Evolutionary conservation across 2,113 vertebrate species (phyloP).

Genomic region (Melanostigma gelatinosum): DNA sequence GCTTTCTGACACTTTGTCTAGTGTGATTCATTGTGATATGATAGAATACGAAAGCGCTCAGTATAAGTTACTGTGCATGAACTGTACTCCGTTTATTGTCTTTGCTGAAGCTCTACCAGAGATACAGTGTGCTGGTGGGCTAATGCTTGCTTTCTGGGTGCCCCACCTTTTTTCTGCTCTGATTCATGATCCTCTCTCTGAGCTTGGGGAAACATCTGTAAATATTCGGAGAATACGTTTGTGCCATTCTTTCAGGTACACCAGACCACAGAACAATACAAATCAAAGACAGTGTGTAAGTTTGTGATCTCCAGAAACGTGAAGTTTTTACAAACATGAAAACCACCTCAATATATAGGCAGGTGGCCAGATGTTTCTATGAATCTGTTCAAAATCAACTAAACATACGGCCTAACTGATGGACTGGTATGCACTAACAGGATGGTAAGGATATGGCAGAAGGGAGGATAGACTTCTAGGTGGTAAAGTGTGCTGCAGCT

Average conservation of each 20-base stretch:
- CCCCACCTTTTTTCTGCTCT: neutral
- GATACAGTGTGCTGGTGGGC: neutral
- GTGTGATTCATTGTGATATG: neutral
- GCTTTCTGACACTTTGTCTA: conserved; percentile 29
- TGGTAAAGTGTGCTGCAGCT: neutral
- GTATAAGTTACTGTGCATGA: neutral
- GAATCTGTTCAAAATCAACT: neutral
- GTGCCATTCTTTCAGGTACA: neutral
- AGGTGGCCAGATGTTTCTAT: neutral
- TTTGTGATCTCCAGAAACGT: neutral
- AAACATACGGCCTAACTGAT: no score
- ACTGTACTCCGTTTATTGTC: neutral
- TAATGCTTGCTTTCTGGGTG: neutral
- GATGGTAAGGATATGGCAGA: no score
- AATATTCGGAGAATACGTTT: neutral
- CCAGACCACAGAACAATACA: neutral
- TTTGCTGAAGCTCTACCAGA: neutral
- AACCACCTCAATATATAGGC: neutral
- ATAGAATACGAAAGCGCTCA: neutral
- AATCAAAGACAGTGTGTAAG: neutral
- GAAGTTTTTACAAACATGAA: neutral
- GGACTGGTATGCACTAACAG: no score
- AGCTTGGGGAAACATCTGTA: neutral
- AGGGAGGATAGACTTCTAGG: neutral
- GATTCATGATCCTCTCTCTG: neutral